A percentile compares a stretch with the other conserved stretches of the same genome.
phyloP scores from a whole-genome alignment of 2,113 vertebrate species.

The Stigmatopora nigra region DNA sequence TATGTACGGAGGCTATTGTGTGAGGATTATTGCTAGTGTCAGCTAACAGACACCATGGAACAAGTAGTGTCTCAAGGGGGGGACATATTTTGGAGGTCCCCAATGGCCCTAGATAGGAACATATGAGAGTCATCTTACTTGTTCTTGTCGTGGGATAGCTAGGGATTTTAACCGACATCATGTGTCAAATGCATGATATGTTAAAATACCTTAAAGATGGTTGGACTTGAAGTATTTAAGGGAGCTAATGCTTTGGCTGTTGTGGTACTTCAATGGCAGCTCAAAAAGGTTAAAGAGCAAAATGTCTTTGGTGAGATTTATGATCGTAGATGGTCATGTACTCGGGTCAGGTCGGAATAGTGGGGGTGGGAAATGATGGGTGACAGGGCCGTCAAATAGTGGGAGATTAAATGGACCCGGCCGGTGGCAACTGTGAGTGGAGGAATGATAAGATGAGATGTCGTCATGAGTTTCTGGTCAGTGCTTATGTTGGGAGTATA shows the following conservation, averaged over 20 bases:
- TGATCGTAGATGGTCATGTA: constrained; percentile 9
- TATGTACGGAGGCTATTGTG: constrained; percentile 61
- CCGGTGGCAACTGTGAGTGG: constrained; percentile 37
- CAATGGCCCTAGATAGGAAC: constrained; percentile 35
- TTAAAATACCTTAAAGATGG: background rate
- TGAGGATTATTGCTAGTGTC: constrained; percentile 66
- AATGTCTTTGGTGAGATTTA: constrained; percentile 22
- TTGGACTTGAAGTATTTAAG: background rate
- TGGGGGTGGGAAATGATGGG: constrained; percentile 31
- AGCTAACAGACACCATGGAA: constrained; percentile 61
- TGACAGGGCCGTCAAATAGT: constrained; percentile 36
- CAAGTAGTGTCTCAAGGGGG: constrained; percentile 58
- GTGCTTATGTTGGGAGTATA: background rate
- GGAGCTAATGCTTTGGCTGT: background rate
- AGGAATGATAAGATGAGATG: constrained; percentile 27
- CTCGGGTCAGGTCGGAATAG: constrained; percentile 23
- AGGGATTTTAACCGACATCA: background rate
- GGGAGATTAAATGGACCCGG: constrained; percentile 42
- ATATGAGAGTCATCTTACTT: constrained; percentile 26
- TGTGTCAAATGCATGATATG: background rate
- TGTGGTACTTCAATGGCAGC: background rate
- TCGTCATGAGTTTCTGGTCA: constrained; percentile 14
- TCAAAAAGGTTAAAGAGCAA: constrained; percentile 16
- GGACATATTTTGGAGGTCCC: constrained; percentile 51
- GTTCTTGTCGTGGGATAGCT: constrained; percentile 7